Evolutionary conservation across 1,140 invertebrate species (phyloP).

Genomic region (Drosophila murphyi): DNA sequence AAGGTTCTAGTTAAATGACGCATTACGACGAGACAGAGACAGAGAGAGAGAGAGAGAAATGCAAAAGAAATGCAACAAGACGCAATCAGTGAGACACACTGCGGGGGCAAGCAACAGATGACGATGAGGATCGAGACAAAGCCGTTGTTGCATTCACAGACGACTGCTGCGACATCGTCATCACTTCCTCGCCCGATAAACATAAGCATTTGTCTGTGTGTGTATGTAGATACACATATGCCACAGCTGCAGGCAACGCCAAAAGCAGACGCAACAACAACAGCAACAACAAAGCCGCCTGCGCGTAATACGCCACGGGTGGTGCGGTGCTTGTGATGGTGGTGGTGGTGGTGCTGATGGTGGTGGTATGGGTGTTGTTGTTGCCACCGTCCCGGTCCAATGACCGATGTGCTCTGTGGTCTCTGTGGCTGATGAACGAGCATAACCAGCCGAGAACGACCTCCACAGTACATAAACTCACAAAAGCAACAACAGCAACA

Average conservation of each 20-base stretch:
- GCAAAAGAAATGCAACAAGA: slow-evolving; percentile 4
- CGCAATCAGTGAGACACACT: neutral
- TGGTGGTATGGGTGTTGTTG: slow-evolving; percentile 36
- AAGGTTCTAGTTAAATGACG: slow-evolving; percentile 35
- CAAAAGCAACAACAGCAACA: slow-evolving; percentile 21
- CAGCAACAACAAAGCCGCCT: slow-evolving; percentile 44
- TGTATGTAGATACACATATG: slow-evolving; percentile 27
- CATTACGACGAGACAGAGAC: slow-evolving; percentile 11
- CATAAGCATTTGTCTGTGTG: slow-evolving; percentile 37
- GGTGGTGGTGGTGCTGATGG: slow-evolving; percentile 1
- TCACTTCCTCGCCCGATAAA: slow-evolving; percentile 73
- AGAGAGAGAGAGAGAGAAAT: neutral
- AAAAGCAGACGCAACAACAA: slow-evolving; percentile 34
- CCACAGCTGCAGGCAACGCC: slow-evolving; percentile 41
- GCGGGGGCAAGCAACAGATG: neutral
- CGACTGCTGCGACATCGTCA: slow-evolving; percentile 51
- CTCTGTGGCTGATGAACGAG: slow-evolving; percentile 56
- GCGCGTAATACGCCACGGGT: slow-evolving; percentile 70
- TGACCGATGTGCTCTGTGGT: slow-evolving; percentile 68
- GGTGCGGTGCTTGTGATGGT: slow-evolving; percentile 20
- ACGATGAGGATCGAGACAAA: slow-evolving; percentile 21
- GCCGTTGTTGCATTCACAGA: slow-evolving; percentile 14
- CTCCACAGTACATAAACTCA: slow-evolving; percentile 68
- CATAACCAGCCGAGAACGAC: slow-evolving; percentile 78
- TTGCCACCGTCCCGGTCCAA: slow-evolving; percentile 65